A percentile compares a stretch with the other conserved stretches of the same genome.
phyloP scores from a whole-genome alignment of 2,797 vertebrate genomes.

The Macrochelys suwanniensis region DNA sequence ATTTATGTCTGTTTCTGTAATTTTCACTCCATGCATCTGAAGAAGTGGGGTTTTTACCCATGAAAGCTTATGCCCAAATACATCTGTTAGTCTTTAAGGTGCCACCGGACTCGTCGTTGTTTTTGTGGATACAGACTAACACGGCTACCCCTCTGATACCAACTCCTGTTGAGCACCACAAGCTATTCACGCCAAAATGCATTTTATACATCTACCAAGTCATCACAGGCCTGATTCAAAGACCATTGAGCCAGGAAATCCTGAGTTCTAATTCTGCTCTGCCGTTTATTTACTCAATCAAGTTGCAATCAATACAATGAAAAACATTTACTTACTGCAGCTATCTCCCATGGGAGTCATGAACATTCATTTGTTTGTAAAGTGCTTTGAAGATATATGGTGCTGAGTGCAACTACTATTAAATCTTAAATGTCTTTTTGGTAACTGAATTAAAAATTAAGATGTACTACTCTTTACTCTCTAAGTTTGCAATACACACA shows the following conservation, averaged over 20 bases:
- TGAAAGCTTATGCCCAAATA: no score
- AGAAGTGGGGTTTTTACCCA: no score
- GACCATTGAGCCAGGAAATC: neutral
- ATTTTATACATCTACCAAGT: neutral
- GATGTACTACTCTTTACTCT: neutral
- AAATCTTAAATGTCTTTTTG: neutral
- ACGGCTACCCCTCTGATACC: no score
- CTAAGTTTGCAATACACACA: neutral
- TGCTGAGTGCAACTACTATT: fast-evolving
- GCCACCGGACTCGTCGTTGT: no score
- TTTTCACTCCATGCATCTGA: no score
- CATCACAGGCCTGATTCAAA: neutral
- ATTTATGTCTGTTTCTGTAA: no score
- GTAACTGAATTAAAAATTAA: neutral
- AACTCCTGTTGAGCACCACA: fast-evolving
- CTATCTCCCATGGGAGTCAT: neutral
- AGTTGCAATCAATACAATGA: neutral
- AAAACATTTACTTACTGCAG: neutral
- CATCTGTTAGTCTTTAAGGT: no score
- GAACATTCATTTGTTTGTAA: neutral
- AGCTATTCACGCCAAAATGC: neutral
- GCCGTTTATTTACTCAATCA: neutral
- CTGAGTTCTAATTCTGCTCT: neutral
- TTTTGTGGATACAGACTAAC: no score
- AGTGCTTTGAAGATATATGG: neutral